Conservation (phyloP, 2,888 invertebrate genomes). For the Phoenoteleia sp. region DNA sequence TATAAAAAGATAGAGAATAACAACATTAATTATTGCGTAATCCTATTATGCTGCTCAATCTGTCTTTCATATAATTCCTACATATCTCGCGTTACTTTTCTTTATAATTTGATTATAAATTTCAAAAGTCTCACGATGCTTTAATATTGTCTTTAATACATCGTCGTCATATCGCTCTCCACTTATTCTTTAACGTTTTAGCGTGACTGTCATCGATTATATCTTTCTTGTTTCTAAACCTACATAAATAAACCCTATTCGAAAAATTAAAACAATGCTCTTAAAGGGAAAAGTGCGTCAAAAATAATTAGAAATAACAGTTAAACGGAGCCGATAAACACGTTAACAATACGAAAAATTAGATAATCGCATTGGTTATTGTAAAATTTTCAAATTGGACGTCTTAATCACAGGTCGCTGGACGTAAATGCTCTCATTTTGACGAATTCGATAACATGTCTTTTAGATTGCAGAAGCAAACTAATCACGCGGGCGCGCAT, state of each 20-base stretch:
- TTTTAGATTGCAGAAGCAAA: slow-evolving; percentile 29
- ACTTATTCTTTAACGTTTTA: slow-evolving; percentile 44
- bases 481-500: not conserved
- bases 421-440: slow-evolving; percentile 65
- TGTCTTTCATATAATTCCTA: slow-evolving; percentile 49
- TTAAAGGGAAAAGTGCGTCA: not conserved
- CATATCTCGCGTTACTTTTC: slow-evolving; percentile 30
- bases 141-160: slow-evolving; percentile 60
- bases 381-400: slow-evolving; percentile 62
- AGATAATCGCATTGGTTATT: slow-evolving; percentile 32
- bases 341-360: slow-evolving; percentile 31
- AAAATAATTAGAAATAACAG: slow-evolving; percentile 12
- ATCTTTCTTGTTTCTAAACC: slow-evolving; percentile 35
- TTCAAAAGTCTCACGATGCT: slow-evolving; percentile 59
- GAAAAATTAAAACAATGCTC: slow-evolving; percentile 17
- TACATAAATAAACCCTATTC: slow-evolving; percentile 44
- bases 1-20: slow-evolving; percentile 54
- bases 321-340: slow-evolving; percentile 26
- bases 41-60: slow-evolving; percentile 55
- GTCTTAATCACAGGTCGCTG: slow-evolving; percentile 69
- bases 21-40: slow-evolving; percentile 57
- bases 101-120: slow-evolving; percentile 70
- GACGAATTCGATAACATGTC: slow-evolving; percentile 58
- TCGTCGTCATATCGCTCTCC: slow-evolving; percentile 38
- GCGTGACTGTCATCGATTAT: slow-evolving; percentile 39